These are phyloP conservation scores for Holothuria leucospilota DNA, from an alignment of 53 echinoderm and acorn worm genomes.

Conservation along the genomic window DNA sequence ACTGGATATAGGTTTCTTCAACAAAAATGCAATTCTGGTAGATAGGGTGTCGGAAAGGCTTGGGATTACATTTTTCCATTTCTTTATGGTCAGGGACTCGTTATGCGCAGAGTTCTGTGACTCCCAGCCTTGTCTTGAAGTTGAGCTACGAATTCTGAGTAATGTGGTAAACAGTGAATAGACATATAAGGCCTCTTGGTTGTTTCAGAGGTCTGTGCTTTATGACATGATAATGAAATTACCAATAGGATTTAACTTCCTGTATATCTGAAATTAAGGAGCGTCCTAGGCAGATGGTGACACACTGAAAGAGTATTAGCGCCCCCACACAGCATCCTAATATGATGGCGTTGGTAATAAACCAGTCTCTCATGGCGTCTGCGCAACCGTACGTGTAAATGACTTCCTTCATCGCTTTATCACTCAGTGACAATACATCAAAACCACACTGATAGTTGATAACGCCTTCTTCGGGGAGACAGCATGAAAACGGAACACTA, in stretches of 20 bases:
- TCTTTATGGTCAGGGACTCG: no score
- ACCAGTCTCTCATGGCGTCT: conserved; percentile 79
- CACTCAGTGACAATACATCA: conserved; percentile 36
- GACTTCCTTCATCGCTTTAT: conserved; percentile 23
- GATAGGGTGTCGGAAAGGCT: no score
- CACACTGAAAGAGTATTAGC: conserved; percentile 79
- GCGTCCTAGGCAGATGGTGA: conserved; percentile 78
- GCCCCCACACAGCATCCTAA: conserved; percentile 72
- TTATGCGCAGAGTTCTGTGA: no score
- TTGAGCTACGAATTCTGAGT: no score
- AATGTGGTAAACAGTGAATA: no score
- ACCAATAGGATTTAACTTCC: conserved; percentile 92
- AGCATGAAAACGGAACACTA: conserved; percentile 95
- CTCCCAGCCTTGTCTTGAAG: no score
- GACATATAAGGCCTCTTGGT: no score
- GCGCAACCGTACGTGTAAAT: conserved; percentile 81
- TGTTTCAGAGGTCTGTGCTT: no score
- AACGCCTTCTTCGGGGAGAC: conserved; percentile 59
- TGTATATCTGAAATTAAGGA: conserved; percentile 82
- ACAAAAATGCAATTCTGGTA: no score
- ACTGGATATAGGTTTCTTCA: no score
- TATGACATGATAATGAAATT: background rate
- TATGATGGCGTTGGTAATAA: conserved; percentile 80
- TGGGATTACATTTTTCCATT: no score
- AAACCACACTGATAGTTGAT: conserved; percentile 97